Percentiles rank a stretch among this genome's conserved stretches.
Conservation (phyloP, 2,113 vertebrate genomes). For the Falcunculus frontatus region DNA sequence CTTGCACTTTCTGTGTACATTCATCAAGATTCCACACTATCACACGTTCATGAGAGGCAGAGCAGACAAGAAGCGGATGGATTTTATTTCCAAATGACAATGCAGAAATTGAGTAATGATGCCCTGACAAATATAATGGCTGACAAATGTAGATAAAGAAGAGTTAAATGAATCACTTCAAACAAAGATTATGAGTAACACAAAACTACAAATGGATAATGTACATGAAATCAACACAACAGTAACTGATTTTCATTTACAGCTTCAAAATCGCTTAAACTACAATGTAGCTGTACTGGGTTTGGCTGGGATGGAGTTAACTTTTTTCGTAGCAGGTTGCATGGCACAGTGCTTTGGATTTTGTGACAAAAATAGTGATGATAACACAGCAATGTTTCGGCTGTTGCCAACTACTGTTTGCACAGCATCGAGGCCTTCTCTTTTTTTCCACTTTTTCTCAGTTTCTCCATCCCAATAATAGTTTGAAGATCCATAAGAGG, state of each 20-base stretch:
- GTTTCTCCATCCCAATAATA: background rate
- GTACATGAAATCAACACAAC: background rate
- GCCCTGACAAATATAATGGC: conserved; percentile 78
- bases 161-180: background rate
- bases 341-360: background rate
- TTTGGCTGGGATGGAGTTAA: background rate
- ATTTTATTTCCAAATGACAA: conserved; percentile 76
- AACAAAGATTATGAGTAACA: background rate
- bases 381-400: background rate
- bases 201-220: background rate
- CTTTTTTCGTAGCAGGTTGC: background rate
- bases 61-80: conserved; percentile 74
- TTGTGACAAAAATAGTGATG: background rate
- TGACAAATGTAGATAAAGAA: conserved; percentile 8
- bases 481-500: background rate
- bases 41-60: conserved; percentile 81
- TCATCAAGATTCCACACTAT: conserved; percentile 81
- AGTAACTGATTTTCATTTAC: background rate
- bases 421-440: background rate
- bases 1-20: conserved; percentile 62
- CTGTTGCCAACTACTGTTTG: background rate
- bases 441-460: background rate
- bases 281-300: background rate
- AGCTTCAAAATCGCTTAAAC: background rate
- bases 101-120: conserved; percentile 76